Base-by-base conservation (phyloP, 2,113 vertebrate genomes). In the Podarcis muralis region DNA sequence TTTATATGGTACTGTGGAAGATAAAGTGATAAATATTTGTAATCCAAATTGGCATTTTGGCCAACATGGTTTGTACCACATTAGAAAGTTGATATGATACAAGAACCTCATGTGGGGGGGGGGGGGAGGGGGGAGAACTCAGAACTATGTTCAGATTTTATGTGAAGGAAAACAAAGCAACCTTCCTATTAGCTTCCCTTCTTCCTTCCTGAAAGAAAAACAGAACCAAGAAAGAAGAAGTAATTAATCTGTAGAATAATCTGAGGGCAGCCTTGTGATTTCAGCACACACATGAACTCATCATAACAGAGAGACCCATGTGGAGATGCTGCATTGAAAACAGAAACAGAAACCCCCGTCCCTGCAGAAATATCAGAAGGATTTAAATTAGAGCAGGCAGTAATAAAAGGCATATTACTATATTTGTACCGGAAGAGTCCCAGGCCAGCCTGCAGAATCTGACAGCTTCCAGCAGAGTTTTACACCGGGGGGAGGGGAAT, bases 361-460 rank as follows among this genome's bases (percentile, higher is more conserved):
- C 65, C 59, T 48, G 40, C 69, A 85, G 74, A 0, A 0, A 78
- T 93, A 91, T 93, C 92, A 74, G 40, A 89, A 94, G 93, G 94
- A 94, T 93, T 95, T 96, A 96, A 97, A 97, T 98, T 96, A 97
- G 89, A 97, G 92, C 84, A 53, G 83, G 92, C 91, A 91, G 91
- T 96, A 94, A 95, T 91, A 1, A 96, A 96, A 94, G 88, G 87
- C 43, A 22, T 89, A 66, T 94, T 92, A 87, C 88, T 92, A 59
- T 37, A 0, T 95, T 93, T 83, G 92, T 91, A 90, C 90, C 87
- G 78, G 85, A 87, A 79, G 94, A 91, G 94, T 93, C 94, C 92
- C 93, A 94, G 79, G 84, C 40, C 81, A 93, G 87, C 77, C 89
- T 93, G 89, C 86, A 92, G 79, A 92, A 92, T 91, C 87, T 90